Percentiles rank a stretch among this genome's conserved stretches.
These are phyloP conservation scores for Plagiodera versicolora DNA, from an alignment of 2,888 invertebrate genomes.

Conservation along the genomic window DNA sequence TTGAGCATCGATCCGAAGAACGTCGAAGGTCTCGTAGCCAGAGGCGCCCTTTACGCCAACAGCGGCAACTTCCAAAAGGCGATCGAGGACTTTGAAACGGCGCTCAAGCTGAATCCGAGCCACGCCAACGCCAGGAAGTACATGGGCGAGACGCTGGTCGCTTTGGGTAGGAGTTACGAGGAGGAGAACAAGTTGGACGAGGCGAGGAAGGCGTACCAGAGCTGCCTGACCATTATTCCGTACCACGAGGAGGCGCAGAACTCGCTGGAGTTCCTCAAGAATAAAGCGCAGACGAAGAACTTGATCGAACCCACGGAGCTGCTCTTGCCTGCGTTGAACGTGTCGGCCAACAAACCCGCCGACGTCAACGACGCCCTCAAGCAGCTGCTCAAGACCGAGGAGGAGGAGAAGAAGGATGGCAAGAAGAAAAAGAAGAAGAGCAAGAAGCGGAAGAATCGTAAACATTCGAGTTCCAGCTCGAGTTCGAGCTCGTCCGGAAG, in stretches of 20 bases:
- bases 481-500: conserved; percentile 55
- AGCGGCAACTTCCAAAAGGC: conserved; percentile 92
- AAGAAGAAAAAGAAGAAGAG: conserved; percentile 66
- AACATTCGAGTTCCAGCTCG: conserved; percentile 57
- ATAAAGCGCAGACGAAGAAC: conserved; percentile 64
- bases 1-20: conserved; percentile 88
- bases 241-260: conserved; percentile 86
- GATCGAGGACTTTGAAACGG: conserved; percentile 92
- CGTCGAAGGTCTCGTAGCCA: conserved; percentile 88
- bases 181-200: conserved; percentile 84
- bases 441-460: conserved; percentile 66
- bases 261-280: conserved; percentile 78
- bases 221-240: conserved; percentile 80
- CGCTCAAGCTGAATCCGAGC: conserved; percentile 82
- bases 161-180: conserved; percentile 84
- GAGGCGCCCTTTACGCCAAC: conserved; percentile 91
- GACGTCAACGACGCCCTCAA: conserved; percentile 69
- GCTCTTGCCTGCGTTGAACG: conserved; percentile 62
- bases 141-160: conserved; percentile 89
- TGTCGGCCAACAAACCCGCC: conserved; percentile 49
- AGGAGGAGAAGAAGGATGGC: conserved; percentile 63
- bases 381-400: conserved; percentile 61
- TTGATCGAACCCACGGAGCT: conserved; percentile 67
- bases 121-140: conserved; percentile 94
- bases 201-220: conserved; percentile 81